Base-by-base conservation (phyloP, 2,888 invertebrate species). In the Hofmannophila pseudospretella region DNA sequence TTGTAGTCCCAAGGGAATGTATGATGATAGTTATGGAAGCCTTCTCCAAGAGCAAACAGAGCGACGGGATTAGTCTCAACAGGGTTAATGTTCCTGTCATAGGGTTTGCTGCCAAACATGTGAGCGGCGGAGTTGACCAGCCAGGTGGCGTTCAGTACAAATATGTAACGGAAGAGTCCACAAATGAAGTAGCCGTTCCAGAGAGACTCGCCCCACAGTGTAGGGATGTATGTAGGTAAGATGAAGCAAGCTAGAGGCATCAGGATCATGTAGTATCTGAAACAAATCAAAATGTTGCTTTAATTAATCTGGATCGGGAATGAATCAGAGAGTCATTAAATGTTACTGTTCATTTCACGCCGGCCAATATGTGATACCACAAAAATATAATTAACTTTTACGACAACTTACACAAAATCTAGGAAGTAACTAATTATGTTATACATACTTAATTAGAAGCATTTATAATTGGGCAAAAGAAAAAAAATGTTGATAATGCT, bases 21-120 rank as follows among this genome's bases (percentile, higher is more conserved):
- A 76, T 95, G 95, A 58, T 96, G 96, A 70, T 94, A 96, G 67
- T 96, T 95, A 79, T 96, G 95, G 90, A 93, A 96, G 0, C 95
- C 95, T 74, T 94, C 94, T 1, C 94, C 94, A 26, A 93, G 67
- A 0, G 91, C 91, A 12, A 91, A 71, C 0, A 92, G 49, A 0
- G 93, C 89, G 0, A 95, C 94, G 0, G 87, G 62, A 13, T 79
- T 76, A 51, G 91, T 94, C 71, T 95, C 91, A 0, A 91, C 81
- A 0, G 95, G 94, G 60, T 91, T 92, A 56, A 95, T 91, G 74
- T 77, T 69, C 87, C 87, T 90, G 67, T 96, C 93, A 60, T 93
- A 94, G 11, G 93, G 93, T 55, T 90, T 91, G 51, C 82, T 80
- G 35, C 94, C 93, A 84, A 90, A 93, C 58, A 91, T 86, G 75